Conservation (phyloP, 2,797 vertebrate genomes). For the Xenops minutus region DNA sequence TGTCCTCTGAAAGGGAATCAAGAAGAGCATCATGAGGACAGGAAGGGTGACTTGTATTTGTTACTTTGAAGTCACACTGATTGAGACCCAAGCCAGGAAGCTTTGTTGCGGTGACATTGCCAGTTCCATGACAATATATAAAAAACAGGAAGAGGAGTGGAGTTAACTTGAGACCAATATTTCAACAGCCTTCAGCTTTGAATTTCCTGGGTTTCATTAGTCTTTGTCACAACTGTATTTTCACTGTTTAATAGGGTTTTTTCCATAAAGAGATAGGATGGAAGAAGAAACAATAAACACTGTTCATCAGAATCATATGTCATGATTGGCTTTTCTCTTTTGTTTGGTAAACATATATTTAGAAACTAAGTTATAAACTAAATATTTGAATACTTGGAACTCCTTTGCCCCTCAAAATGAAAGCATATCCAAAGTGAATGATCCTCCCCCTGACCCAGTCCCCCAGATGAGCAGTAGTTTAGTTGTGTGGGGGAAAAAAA, state of each 20-base stretch:
- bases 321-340: background rate
- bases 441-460: background rate
- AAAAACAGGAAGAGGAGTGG: conserved; percentile 8
- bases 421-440: background rate
- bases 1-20: background rate
- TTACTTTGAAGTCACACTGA: background rate
- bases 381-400: background rate
- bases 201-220: conserved; percentile 19
- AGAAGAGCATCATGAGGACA: background rate
- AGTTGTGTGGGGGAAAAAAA: background rate
- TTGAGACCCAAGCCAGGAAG: background rate
- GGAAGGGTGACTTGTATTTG: background rate
- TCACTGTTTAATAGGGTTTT: background rate
- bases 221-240: background rate
- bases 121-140: background rate
- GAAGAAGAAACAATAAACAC: background rate
- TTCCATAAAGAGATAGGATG: background rate
- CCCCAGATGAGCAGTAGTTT: background rate
- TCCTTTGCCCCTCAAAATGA: background rate
- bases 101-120: background rate
- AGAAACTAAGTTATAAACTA: background rate
- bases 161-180: background rate
- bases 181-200: conserved; percentile 4
- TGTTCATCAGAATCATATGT: background rate
- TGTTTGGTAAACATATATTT: background rate